A percentile compares a stretch with the other conserved stretches of the same genome.
Conservation (phyloP, 2,797 vertebrate species). For the Aldrovandia affinis region DNA sequence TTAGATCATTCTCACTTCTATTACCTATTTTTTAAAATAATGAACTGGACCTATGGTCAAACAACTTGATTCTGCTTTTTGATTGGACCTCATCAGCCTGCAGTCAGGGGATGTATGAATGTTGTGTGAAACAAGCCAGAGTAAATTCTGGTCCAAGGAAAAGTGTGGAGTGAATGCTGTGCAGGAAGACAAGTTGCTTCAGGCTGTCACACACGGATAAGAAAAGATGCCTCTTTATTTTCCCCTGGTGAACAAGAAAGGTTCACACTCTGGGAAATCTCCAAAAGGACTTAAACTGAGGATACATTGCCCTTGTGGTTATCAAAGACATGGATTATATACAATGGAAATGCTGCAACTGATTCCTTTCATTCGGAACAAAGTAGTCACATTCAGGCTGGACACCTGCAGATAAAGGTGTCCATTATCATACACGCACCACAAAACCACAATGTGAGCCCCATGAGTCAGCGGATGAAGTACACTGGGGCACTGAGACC, state of each 20-base stretch:
- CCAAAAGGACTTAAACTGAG: conserved; percentile 30
- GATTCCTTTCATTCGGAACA: conserved; percentile 9
- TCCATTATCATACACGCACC: not conserved
- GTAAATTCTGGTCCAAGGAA: not conserved
- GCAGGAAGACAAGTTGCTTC: not conserved
- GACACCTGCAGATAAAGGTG: not conserved
- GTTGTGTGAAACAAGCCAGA: not conserved
- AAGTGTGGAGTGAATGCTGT: not conserved
- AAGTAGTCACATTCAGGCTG: conserved; percentile 19
- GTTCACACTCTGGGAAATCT: conserved; percentile 20
- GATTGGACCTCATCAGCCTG: not conserved
- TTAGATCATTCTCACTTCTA: too few relatives aligned
- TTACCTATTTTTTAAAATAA: too few relatives aligned
- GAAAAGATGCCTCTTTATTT: conserved; percentile 39
- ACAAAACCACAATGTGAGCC: not conserved
- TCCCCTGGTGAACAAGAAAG: conserved; percentile 35
- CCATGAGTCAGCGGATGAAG: not conserved
- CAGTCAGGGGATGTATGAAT: not conserved
- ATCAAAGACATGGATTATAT: conserved; percentile 38
- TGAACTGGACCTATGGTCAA: too few relatives aligned
- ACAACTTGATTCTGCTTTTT: too few relatives aligned
- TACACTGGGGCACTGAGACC: not conserved
- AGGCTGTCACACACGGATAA: not conserved
- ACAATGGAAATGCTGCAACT: conserved; percentile 36
- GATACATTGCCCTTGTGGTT: conserved; percentile 33